Conservation (phyloP, 2,113 vertebrate genomes). For the Corydoras sp. region DNA sequence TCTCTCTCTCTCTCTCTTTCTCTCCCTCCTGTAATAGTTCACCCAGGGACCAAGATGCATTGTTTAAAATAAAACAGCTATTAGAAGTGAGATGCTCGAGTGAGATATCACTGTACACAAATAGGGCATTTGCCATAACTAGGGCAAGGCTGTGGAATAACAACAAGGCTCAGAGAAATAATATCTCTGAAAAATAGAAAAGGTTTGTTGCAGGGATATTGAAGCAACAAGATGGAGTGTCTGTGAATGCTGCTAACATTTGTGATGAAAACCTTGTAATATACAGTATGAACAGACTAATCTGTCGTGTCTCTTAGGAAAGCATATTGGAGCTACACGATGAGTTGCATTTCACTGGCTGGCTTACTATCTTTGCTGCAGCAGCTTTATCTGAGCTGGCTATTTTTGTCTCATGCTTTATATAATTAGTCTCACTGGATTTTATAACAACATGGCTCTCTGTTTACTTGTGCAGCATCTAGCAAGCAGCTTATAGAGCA, state of each 20-base stretch:
- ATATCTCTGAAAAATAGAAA: slow-evolving; percentile 11
- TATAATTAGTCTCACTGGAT: slow-evolving; percentile 26
- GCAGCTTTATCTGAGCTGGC: slow-evolving; percentile 1
- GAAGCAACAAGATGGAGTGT: background rate
- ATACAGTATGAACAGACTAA: slow-evolving; percentile 13
- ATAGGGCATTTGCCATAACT: slow-evolving; percentile 60
- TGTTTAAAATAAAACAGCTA: slow-evolving; percentile 63
- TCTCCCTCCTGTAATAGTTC: slow-evolving; percentile 39
- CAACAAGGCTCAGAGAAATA: slow-evolving; percentile 38
- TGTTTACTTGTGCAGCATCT: too few species aligned
- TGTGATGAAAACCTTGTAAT: slow-evolving; percentile 5
- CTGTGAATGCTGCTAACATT: background rate
- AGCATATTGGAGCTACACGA: background rate
- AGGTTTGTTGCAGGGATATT: slow-evolving; percentile 9
- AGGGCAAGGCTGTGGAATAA: slow-evolving; percentile 58
- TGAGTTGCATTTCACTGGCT: background rate
- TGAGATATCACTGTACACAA: slow-evolving; percentile 56
- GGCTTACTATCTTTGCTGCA: slow-evolving; percentile 5
- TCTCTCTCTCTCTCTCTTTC: slow-evolving; percentile 8
- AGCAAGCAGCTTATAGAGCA: too few species aligned
- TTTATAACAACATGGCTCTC: background rate
- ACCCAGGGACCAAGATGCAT: slow-evolving; percentile 49
- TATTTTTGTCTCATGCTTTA: slow-evolving; percentile 23
- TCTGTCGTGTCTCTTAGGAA: too few species aligned
- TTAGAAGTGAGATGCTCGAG: slow-evolving; percentile 54